Evolutionary conservation across 1,140 invertebrate species (phyloP), one percentile per base, ranked within the genome.

Genomic region (Drosophila sproati): DNA sequence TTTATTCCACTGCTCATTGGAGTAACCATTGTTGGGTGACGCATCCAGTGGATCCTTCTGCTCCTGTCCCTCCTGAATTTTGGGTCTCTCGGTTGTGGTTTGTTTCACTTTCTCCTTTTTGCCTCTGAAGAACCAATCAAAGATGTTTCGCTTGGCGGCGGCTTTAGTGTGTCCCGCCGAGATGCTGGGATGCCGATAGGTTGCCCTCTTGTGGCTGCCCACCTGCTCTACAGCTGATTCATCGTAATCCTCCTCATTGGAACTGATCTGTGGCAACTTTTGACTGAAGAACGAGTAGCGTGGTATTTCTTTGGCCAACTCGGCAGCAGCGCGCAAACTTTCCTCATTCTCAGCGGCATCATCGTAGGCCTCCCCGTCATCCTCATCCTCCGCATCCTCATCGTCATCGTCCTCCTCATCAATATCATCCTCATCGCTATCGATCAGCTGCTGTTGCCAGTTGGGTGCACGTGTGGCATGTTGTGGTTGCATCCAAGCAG

Each of bases 1-100:
- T 45, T 88, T 91, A 47, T 89, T 89, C 87, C 85, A 90, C 60
- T 85, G 75, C 6, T 86, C 87, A 31, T 82, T 79, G 52, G 80
- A 81, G 69, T 73, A 85, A n/a, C 47, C 63, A 35, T 64, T 54
- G 5, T 10, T 7, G 43, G 7, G 20, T 20, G 20, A 20, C 20
- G 20, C 20, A 20, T 20, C 20, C 20, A 20, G 20, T 20, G 20
- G 8, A 1, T 76, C 68, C 3, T 71, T 70, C 79, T 12, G 55
- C 61, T 4, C 70, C 8, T 73, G 64, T 37, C 61, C 50, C 2
- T 64, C 60, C 20, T 20, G 20, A 2, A 35, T 56, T 12, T 70
- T 63, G 2, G 77, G 83, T 47, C 66, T 83, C 28, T 72, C 80
- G 1, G 83, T 86, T 6, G 55, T 48, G 0, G 37, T 10, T 47